Evolutionary conservation across 2,797 vertebrate species (phyloP).

Genomic region (Menidia menidia): DNA sequence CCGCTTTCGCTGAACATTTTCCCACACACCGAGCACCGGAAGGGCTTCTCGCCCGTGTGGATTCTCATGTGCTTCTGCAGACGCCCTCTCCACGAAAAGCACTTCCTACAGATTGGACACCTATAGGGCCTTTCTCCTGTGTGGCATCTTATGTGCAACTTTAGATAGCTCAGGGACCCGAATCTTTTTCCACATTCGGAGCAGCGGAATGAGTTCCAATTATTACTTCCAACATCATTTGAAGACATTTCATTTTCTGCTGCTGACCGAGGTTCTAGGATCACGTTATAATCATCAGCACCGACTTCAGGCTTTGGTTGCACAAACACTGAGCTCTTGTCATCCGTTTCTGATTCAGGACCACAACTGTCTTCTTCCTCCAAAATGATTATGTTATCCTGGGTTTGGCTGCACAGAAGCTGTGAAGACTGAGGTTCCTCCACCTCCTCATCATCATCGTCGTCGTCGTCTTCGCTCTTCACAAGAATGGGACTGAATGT

Average conservation of each 20-base stretch:
- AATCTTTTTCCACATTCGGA: conserved; percentile 16
- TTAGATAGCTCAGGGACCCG: conserved; percentile 6
- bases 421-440: conserved; percentile 6
- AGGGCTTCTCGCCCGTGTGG: conserved; percentile 22
- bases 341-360: background rate
- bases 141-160: conserved; percentile 10
- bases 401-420: background rate
- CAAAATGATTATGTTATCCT: background rate
- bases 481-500: conserved; percentile 6
- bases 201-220: background rate
- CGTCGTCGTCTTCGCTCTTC: conserved; percentile 42
- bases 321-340: background rate
- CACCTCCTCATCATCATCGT: no score
- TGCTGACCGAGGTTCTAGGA: background rate
- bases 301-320: background rate
- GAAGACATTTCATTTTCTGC: background rate
- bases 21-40: conserved; percentile 14
- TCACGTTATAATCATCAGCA: background rate
- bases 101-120: conserved; percentile 21
- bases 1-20: conserved; percentile 22
- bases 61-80: conserved; percentile 28
- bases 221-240: background rate
- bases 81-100: conserved; percentile 23
- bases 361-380: conserved; percentile 3
- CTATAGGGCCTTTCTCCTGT: conserved; percentile 16